Conservation (phyloP, 2,888 invertebrate species). For the Clanis bilineata region DNA sequence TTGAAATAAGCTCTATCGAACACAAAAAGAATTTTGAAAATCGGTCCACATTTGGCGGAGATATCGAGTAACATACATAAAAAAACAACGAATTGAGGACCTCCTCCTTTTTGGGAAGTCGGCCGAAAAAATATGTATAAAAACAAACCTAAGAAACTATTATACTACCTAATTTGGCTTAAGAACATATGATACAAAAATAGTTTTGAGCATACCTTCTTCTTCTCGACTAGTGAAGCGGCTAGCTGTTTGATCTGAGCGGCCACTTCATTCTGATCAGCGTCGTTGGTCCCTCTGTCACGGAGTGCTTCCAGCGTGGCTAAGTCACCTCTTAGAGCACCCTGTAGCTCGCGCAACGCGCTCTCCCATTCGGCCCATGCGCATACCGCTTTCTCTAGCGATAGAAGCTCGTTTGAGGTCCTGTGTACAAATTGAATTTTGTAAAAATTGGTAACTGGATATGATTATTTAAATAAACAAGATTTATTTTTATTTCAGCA, state of each 20-base stretch:
- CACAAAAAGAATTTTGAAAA: too few relatives aligned
- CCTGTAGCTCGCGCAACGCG: slow-evolving; percentile 88
- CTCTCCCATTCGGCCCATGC: slow-evolving; percentile 90
- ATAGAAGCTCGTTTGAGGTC: slow-evolving; percentile 87
- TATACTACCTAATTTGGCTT: too few relatives aligned
- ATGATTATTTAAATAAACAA: too few relatives aligned
- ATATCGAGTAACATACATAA: too few relatives aligned
- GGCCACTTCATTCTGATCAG: slow-evolving; percentile 81
- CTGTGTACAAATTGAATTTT: slow-evolving; percentile 66
- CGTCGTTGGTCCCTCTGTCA: slow-evolving; percentile 83
- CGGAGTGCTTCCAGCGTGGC: slow-evolving; percentile 68
- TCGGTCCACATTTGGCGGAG: too few relatives aligned
- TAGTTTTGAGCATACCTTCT: slow-evolving; percentile 71
- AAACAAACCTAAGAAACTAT: too few relatives aligned
- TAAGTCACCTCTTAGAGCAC: slow-evolving; percentile 87
- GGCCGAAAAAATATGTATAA: too few relatives aligned
- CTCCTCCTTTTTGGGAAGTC: too few relatives aligned
- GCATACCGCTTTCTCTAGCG: slow-evolving; percentile 86
- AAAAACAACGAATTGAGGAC: too few relatives aligned
- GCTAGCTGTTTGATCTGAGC: slow-evolving; percentile 81
- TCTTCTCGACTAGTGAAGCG: slow-evolving; percentile 81
- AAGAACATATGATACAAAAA: too few relatives aligned
- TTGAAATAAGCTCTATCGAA: too few relatives aligned
- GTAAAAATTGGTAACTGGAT: neutral
- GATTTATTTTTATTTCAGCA: neutral